These are phyloP conservation scores for Pipistrellus nathusii DNA, from an alignment of 2,797 vertebrate genomes.

Conservation along the genomic window DNA sequence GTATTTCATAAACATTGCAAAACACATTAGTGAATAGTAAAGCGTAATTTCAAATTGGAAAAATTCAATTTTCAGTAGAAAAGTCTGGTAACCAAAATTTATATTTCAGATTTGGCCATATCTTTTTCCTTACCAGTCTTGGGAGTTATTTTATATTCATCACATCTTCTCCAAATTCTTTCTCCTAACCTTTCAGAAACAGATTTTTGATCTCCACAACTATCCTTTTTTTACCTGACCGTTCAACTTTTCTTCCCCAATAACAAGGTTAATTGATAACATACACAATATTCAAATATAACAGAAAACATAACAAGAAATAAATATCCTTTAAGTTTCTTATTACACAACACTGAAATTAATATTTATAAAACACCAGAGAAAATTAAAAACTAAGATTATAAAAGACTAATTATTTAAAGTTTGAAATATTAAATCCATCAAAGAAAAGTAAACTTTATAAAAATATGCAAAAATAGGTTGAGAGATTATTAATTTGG, in stretches of 20 bases:
- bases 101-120: neutral
- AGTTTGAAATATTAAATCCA: neutral
- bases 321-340: neutral
- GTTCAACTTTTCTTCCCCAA: conserved; percentile 1
- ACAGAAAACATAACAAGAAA: neutral
- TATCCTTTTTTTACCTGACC: conserved; percentile 11
- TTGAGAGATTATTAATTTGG: neutral
- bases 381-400: conserved; percentile 7
- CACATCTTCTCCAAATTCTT: conserved; percentile 28
- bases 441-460: neutral
- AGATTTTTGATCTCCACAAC: neutral
- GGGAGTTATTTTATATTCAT: conserved; percentile 23
- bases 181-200: conserved; percentile 26
- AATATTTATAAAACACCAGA: conserved; percentile 3
- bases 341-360: neutral
- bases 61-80: conserved; percentile 38
- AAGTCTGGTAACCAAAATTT: neutral
- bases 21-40: neutral
- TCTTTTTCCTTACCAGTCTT: conserved; percentile 28
- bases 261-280: conserved; percentile 23
- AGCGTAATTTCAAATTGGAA: conserved; percentile 45
- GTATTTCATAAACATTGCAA: conserved; percentile 4
- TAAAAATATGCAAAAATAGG: neutral
- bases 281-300: conserved; percentile 22
- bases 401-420: neutral